Evolutionary conservation across 2,797 vertebrate species (phyloP).

Genomic region (Polyboroides typus): DNA sequence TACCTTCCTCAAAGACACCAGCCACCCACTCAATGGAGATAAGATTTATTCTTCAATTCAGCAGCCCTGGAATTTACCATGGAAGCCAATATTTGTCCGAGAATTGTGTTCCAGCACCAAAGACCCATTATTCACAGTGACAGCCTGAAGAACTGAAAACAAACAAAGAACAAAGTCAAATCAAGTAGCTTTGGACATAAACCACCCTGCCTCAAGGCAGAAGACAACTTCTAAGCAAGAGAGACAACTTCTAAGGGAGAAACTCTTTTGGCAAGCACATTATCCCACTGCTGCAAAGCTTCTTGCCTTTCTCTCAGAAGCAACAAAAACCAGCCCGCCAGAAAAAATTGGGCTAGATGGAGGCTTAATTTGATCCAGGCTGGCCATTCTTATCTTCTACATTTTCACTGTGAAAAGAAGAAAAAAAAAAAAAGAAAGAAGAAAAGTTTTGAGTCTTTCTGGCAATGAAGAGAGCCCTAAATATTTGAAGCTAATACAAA

Average conservation of each 20-base stretch:
- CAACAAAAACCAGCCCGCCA: neutral
- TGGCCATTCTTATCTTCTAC: neutral
- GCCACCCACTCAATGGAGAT: neutral
- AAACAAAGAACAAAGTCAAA: conserved; percentile 56
- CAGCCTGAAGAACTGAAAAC: conserved; percentile 43
- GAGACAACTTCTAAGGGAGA: conserved; percentile 24
- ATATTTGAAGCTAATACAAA: neutral
- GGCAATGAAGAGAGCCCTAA: neutral
- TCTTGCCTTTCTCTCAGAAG: neutral
- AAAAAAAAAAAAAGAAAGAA: neutral
- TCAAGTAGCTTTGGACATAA: conserved; percentile 42
- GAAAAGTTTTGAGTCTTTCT: neutral
- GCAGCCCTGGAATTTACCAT: neutral
- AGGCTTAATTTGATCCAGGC: conserved; percentile 29
- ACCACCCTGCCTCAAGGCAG: conserved; percentile 28
- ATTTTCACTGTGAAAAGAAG: neutral
- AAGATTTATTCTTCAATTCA: conserved; percentile 7
- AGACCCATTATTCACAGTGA: conserved; percentile 39
- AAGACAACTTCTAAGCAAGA: conserved; percentile 39
- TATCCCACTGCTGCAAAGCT: conserved; percentile 8
- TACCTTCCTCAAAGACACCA: neutral
- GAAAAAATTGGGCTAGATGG: neutral
- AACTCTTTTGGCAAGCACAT: neutral
- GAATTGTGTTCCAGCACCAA: neutral
- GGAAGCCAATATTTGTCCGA: conserved; percentile 8